Evolutionary conservation across 2,113 vertebrate species (phyloP).

Genomic region (Lagopus muta): DNA sequence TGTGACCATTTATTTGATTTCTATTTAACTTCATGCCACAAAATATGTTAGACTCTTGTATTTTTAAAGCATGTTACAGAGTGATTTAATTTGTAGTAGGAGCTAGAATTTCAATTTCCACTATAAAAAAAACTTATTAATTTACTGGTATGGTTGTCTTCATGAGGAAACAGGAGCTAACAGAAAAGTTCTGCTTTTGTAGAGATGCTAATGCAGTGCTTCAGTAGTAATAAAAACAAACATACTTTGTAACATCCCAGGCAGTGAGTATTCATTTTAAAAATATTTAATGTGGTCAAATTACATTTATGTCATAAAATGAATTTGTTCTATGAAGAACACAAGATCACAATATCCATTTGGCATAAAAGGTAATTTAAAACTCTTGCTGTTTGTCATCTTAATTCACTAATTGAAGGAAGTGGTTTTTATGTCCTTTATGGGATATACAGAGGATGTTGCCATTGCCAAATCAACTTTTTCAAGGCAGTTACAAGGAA

Average conservation of each 20-base stretch:
- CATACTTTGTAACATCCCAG: not conserved
- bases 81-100: not conserved
- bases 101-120: not conserved
- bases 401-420: slow-evolving; percentile 51
- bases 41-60: not conserved
- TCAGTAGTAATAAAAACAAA: not conserved
- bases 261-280: not conserved
- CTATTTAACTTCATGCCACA: not conserved
- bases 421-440: slow-evolving; percentile 30
- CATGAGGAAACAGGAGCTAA: not conserved
- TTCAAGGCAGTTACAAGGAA: not conserved
- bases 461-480: slow-evolving; percentile 14
- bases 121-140: not conserved
- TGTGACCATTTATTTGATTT: not conserved
- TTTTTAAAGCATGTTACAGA: not conserved
- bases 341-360: slow-evolving; percentile 29
- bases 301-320: not conserved
- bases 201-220: not conserved
- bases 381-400: not conserved
- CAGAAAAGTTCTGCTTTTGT: not conserved
- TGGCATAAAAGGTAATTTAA: not conserved
- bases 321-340: not conserved
- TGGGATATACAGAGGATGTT: not conserved
- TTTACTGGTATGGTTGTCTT: not conserved
- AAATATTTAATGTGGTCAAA: slow-evolving; percentile 6